Conservation (phyloP, 2,888 invertebrate species). For the Coecobrya sp. region DNA sequence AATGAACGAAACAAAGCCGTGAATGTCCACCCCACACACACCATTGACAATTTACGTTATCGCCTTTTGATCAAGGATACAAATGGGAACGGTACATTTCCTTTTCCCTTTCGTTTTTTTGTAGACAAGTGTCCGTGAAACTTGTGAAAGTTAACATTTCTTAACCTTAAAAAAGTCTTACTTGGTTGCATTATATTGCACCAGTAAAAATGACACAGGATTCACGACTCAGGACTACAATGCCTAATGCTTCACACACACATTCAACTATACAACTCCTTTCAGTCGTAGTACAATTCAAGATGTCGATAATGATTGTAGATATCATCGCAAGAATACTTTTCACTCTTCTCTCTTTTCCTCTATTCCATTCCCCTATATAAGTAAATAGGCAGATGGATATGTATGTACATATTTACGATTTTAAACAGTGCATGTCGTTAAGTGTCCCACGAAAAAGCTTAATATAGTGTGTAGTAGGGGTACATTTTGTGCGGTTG, state of each 20-base stretch:
- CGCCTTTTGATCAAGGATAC: constrained; percentile 41
- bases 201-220: constrained; percentile 46
- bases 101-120: not conserved
- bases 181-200: constrained; percentile 20
- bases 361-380: not conserved
- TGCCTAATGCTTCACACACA: not conserved
- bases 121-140: not conserved
- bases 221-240: not conserved
- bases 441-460: not conserved
- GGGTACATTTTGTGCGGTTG: not conserved
- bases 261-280: not conserved
- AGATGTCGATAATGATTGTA: constrained; percentile 61
- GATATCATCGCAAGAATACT: constrained; percentile 49
- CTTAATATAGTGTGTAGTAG: constrained; percentile 19
- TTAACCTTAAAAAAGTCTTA: constrained; percentile 10
- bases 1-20: not conserved
- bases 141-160: constrained; percentile 9
- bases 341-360: not conserved
- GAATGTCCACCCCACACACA: not conserved
- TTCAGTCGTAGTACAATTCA: constrained; percentile 19
- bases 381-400: not conserved
- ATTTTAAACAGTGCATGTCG: constrained; percentile 17
- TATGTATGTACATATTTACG: not conserved
- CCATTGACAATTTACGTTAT: constrained; percentile 47
- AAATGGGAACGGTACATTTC: not conserved